These are phyloP conservation scores for Malurus melanocephalus DNA, from an alignment of 2,113 vertebrate species.

Conservation along the genomic window DNA sequence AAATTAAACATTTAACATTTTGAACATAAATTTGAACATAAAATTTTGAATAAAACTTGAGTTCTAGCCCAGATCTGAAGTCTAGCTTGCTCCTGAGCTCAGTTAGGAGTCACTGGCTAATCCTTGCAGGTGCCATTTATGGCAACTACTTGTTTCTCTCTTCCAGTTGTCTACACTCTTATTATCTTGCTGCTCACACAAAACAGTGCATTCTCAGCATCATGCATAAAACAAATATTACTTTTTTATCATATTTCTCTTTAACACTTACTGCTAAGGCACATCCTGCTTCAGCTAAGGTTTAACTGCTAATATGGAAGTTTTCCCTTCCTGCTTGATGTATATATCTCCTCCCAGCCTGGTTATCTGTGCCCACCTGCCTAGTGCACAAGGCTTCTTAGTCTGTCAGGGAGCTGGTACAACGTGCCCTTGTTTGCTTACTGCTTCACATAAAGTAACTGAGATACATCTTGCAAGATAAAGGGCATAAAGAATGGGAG, in stretches of 20 bases:
- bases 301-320: neutral
- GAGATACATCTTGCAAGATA: neutral
- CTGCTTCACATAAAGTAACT: neutral
- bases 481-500: neutral
- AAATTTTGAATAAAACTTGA: neutral
- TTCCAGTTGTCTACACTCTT: neutral
- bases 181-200: neutral
- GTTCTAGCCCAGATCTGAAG: neutral
- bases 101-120: neutral
- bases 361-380: neutral
- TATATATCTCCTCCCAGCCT: rapidly evolving
- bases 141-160: neutral
- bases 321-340: neutral
- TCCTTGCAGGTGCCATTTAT: neutral
- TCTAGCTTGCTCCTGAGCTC: neutral
- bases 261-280: neutral
- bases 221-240: neutral
- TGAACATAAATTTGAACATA: too few relatives aligned
- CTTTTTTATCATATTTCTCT: neutral
- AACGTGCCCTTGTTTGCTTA: neutral
- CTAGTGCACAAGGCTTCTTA: neutral
- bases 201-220: neutral
- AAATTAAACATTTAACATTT: neutral
- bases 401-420: neutral
- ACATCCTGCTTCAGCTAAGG: neutral